Conservation (phyloP, 2,888 invertebrate species). For the Ennomos fuscantarius region DNA sequence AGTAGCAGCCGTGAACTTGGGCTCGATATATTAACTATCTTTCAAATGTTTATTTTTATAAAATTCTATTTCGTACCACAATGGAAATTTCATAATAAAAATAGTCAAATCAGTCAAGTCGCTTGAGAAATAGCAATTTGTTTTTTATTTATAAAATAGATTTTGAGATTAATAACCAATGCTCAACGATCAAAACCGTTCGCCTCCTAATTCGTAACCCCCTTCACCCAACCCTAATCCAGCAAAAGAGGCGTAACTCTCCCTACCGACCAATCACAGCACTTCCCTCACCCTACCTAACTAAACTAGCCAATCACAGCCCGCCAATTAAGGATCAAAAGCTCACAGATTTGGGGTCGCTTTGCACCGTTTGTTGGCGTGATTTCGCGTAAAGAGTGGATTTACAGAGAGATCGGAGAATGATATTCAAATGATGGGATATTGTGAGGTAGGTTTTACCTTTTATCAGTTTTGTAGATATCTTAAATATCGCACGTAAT, state of each 20-base stretch:
- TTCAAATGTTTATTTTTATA: no score
- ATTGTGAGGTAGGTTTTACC: no score
- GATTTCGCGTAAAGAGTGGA: constrained; percentile 32
- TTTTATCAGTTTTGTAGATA: no score
- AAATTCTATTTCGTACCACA: no score
- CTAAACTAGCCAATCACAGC: constrained; percentile 59
- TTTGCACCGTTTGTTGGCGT: constrained; percentile 67
- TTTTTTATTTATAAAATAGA: not conserved
- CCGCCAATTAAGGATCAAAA: constrained; percentile 75
- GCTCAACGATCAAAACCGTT: constrained; percentile 28
- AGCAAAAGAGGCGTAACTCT: constrained; percentile 52
- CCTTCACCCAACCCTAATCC: constrained; percentile 65
- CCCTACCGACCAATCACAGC: constrained; percentile 55
- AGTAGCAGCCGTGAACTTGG: no score
- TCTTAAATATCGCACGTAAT: no score
- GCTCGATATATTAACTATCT: no score
- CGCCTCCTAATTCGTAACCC: constrained; percentile 38
- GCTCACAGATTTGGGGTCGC: constrained; percentile 76
- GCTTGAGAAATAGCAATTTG: not conserved
- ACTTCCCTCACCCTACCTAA: constrained; percentile 51
- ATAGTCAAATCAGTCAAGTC: not conserved
- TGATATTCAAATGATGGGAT: constrained; percentile 22
- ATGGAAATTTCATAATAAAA: no score
- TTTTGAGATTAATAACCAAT: constrained; percentile 5
- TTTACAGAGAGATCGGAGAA: constrained; percentile 13